Percentiles rank a stretch among this genome's conserved stretches.
These are phyloP conservation scores for Mesochorus sp. DNA, from an alignment of 2,888 invertebrate genomes.

Conservation along the genomic window DNA sequence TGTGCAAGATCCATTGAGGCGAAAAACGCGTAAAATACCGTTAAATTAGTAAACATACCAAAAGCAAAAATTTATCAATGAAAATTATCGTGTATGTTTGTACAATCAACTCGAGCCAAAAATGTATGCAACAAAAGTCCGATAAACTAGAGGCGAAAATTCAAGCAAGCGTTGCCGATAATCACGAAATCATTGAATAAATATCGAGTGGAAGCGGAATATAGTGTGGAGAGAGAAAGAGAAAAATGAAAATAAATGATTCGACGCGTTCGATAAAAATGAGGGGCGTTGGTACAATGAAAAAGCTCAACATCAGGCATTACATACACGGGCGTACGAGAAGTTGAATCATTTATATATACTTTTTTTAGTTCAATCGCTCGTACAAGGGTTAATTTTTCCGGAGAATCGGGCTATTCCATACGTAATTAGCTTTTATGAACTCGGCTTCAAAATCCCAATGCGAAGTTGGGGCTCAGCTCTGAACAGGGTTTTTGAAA, in stretches of 20 bases:
- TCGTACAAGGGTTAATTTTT: conserved; percentile 10
- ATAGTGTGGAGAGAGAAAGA: background rate
- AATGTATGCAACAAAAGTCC: conserved; percentile 8
- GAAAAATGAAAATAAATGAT: conserved; percentile 55
- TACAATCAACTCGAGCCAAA: conserved; percentile 18
- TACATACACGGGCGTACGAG: background rate
- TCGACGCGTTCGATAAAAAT: conserved; percentile 36
- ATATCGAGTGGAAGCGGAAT: conserved; percentile 19
- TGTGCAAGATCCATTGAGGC: conserved; percentile 21
- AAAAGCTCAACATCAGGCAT: background rate
- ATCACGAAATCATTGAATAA: conserved; percentile 54
- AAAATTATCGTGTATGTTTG: conserved; percentile 25
- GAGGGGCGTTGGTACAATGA: conserved; percentile 33
- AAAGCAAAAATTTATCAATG: background rate
- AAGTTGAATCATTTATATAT: conserved; percentile 27
- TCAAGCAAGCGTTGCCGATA: conserved; percentile 38
- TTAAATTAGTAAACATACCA: conserved; percentile 25
- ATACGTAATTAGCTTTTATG: conserved; percentile 48
- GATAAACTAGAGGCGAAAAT: conserved; percentile 9
- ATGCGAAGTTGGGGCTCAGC: conserved; percentile 11
- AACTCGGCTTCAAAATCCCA: conserved; percentile 33
- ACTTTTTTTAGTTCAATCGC: conserved; percentile 42
- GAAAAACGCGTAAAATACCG: conserved; percentile 28
- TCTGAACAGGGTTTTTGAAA: too few species aligned
- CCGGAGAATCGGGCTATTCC: conserved; percentile 25